phyloP scores from a whole-genome alignment of 2,797 vertebrate genomes.

The Podarcis siculus region DNA sequence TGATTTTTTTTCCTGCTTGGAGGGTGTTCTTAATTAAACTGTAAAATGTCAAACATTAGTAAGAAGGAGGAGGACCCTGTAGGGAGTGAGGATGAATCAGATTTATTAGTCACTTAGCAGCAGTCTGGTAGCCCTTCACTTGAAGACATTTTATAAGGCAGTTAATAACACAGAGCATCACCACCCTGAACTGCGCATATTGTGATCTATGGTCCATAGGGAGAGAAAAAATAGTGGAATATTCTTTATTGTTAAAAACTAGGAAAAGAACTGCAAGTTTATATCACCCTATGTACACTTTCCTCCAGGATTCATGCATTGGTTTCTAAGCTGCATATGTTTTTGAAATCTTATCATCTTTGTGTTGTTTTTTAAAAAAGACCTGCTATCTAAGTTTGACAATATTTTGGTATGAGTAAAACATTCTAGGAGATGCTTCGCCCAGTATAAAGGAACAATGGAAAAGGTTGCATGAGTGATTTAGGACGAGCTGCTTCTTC shows the following conservation, averaged over 20 bases:
- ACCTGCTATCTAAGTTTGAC: not conserved
- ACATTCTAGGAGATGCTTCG: no score
- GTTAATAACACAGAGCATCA: conserved; percentile 43
- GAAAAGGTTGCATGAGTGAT: not conserved
- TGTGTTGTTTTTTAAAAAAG: not conserved
- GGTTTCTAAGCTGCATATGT: not conserved
- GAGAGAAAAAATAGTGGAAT: conserved; percentile 33
- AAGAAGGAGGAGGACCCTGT: conserved; percentile 69
- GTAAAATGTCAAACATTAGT: conserved; percentile 79
- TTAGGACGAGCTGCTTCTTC: not conserved
- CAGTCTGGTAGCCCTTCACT: conserved; percentile 69
- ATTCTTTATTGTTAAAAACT: conserved; percentile 44
- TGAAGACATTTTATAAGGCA: conserved; percentile 60
- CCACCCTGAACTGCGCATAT: conserved; percentile 41
- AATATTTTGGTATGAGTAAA: not conserved
- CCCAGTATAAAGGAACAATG: not conserved
- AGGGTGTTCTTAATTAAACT: conserved; percentile 78
- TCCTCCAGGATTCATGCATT: not conserved
- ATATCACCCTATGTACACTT: not conserved
- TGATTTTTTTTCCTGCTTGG: conserved; percentile 66
- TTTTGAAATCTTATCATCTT: not conserved
- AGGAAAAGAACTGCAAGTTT: conserved; percentile 53
- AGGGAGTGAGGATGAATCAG: conserved; percentile 72
- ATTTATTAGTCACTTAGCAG: conserved; percentile 77
- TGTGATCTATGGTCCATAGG: conserved; percentile 46